Evolutionary conservation across 2,888 invertebrate species (phyloP), one percentile per base, ranked within the genome.

Genomic region (Spicauda simplicius): DNA sequence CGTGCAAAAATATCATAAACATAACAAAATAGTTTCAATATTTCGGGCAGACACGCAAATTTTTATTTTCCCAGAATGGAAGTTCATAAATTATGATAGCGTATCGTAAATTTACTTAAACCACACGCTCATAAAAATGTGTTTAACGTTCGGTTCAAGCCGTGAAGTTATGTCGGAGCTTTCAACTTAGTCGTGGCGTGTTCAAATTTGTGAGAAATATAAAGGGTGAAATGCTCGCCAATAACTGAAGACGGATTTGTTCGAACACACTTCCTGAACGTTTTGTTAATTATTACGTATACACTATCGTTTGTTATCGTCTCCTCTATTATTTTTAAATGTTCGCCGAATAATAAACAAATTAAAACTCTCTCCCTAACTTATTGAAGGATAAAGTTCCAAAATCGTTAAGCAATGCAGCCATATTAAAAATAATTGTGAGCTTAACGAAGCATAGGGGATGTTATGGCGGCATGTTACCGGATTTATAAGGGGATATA

Each of bases 131-230:
- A 50, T 25, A 16, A 59, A 50, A 59, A 50, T 41, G 14, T 50
- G 59, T 59, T 48, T 50, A 48, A 30, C 30, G 59, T 48, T 48
- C 59, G 11, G 25, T 59, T 59, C 59, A 16, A 59, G 59, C 50
- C 48, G 59, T 33, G 60, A 33, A 33, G 60, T 60, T 52, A 60
- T 60, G 60, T 60, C 16, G 52, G 50, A 60, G 60, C 52, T 60
- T 52, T 14, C 50, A 60, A 60, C 60, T 60, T 50, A 60, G 52
- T 52, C 33, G 60, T 52, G 60, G 60, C 52, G 30, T 60, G 60
- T 52, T 58, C 45, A 25, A 25, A 25, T 25, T 25, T 25, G 25
- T 25, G 25, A 52, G 60, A 37, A 52, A 33, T 52, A 12, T 50
- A 52, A 52, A 60, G 52, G 52, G 60, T 33, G 60, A 52, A 60